These are phyloP conservation scores for Myathropa florea DNA, from an alignment of 2,888 invertebrate species.

Conservation along the genomic window DNA sequence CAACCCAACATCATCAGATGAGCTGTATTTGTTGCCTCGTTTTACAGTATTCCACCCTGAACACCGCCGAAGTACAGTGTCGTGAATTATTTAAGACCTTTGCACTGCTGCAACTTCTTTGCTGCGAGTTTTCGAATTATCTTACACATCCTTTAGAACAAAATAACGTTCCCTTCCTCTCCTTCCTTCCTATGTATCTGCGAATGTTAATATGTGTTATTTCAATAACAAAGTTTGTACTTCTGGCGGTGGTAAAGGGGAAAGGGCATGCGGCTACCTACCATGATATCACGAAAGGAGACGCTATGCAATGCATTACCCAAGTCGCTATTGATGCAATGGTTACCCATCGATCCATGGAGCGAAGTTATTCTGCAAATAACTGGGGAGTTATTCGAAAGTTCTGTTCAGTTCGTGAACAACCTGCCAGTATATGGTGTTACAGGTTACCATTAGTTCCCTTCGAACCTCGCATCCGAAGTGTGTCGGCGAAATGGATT, in stretches of 20 bases:
- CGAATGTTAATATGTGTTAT: constrained; percentile 56
- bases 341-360: constrained; percentile 50
- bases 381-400: constrained; percentile 51
- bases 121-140: constrained; percentile 22
- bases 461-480: constrained; percentile 5
- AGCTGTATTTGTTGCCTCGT: not conserved
- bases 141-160: constrained; percentile 12
- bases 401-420: constrained; percentile 42
- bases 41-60: not conserved
- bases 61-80: not conserved
- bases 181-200: not conserved
- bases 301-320: constrained; percentile 22
- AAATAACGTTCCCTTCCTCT: constrained; percentile 19
- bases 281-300: not conserved
- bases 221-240: constrained; percentile 47
- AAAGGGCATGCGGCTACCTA: not conserved
- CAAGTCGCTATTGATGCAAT: constrained; percentile 47
- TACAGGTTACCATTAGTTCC: constrained; percentile 34
- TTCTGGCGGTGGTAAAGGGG: constrained; percentile 3
- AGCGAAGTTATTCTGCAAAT: constrained; percentile 53
- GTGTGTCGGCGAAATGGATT: constrained; percentile 34
- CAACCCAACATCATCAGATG: not conserved
- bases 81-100: constrained; percentile 35
- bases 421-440: constrained; percentile 50
- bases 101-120: constrained; percentile 11